Evolutionary conservation across 2,113 vertebrate species (phyloP), one percentile per base, ranked within the genome.

Genomic region (Pantherophis guttatus): DNA sequence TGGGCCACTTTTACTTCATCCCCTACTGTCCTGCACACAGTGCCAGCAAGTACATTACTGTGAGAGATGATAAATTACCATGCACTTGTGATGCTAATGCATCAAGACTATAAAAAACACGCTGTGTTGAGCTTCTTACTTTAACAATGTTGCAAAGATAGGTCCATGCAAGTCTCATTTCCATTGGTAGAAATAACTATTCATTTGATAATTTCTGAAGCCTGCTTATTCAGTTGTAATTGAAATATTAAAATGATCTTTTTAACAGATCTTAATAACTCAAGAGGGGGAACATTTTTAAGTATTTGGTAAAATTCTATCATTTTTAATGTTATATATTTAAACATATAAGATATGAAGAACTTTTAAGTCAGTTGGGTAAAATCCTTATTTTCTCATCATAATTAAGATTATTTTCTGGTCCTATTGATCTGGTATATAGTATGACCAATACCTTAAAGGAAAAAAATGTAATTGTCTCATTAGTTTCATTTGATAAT

Each of bases 51-150:
- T 95, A 97, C 98, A 98, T 97, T 97, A 97, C 97, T 96, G 97
- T 94, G 97, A 97, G 98, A 95, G 94, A 97, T 98, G 98, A 98
- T 98, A 95, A 98, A 98, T 98, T 97, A 96, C 97, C 94, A 90
- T 89, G 95, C 97, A 96, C 97, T 98, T 95, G 96, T 97, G 97
- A 97, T 98, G 98, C 98, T 98, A 98, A 98, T 97, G 97, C 96
- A 96, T 97, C 97, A 94, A 94, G 97, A 97, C 97, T 96, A 95
- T 96, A 95, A 95, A 90, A 54, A 93, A 95, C 94, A 12, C 53
- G 1, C 95, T 95, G 70, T 97, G 10, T 8, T 58, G 94, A 96
- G 96, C 97, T 96, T 85, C 96, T 23, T 58, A 95, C 94, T 55
- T 95, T 96, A 94, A 81, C 95, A 93, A 94, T 48, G 90, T 92